phyloP scores from a whole-genome alignment of 2,797 vertebrate species.

The Coracias cyanogaster region DNA sequence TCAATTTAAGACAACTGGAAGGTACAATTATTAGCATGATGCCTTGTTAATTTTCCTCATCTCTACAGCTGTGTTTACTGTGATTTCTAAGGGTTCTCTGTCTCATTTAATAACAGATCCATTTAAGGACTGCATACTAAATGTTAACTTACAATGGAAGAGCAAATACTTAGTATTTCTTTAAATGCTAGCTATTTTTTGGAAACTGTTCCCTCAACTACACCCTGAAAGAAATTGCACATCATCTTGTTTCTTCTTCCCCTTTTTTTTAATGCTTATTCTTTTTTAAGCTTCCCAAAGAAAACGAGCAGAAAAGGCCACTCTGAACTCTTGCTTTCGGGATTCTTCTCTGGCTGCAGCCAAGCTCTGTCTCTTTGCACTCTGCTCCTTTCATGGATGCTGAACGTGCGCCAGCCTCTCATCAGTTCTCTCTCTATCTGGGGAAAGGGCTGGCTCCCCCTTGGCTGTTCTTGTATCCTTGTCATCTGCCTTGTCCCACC shows the following conservation, averaged over 20 bases:
- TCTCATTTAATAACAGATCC: constrained; percentile 41
- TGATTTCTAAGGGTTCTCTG: constrained; percentile 28
- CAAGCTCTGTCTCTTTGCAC: neutral
- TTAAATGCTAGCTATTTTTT: constrained; percentile 1
- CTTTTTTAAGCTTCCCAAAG: neutral
- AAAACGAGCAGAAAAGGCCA: neutral
- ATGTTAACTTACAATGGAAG: neutral
- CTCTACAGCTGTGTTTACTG: constrained; percentile 55
- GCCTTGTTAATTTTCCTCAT: constrained; percentile 18
- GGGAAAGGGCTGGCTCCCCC: neutral
- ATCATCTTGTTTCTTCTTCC: neutral
- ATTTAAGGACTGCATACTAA: constrained; percentile 14
- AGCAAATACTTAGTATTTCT: constrained; percentile 30
- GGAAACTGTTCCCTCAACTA: neutral
- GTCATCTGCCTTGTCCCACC: neutral
- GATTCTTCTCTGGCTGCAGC: neutral
- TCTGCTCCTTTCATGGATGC: constrained; percentile 32
- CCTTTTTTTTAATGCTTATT: neutral
- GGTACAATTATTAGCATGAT: constrained; percentile 16
- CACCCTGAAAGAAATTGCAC: neutral
- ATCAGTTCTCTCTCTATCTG: constrained; percentile 1
- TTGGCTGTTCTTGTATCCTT: neutral
- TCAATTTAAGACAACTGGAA: constrained; percentile 6
- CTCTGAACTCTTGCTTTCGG: neutral
- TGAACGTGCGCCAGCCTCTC: constrained; percentile 17